phyloP scores from a whole-genome alignment of 2,113 vertebrate species.

The Phyllostomus hastatus region DNA sequence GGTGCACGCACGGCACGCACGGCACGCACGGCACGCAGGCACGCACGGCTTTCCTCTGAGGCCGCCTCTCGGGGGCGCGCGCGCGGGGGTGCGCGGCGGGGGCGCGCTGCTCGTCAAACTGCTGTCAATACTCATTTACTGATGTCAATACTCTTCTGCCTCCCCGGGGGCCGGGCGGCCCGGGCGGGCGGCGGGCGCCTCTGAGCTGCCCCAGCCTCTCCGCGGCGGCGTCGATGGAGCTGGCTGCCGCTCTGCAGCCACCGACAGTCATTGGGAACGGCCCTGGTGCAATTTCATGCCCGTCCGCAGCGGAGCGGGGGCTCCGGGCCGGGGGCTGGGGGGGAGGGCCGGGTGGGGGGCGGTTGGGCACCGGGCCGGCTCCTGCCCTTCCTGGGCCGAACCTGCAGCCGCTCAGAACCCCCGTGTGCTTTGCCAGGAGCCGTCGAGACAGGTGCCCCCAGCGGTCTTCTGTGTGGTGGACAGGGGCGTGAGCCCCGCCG shows the following conservation, averaged over 20 bases:
- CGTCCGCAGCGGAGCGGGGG: slow-evolving; percentile 89
- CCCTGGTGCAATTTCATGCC: slow-evolving; percentile 96
- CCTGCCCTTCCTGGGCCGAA: slow-evolving; percentile 73
- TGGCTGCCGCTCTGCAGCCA: slow-evolving; percentile 88
- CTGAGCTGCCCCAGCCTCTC: slow-evolving; percentile 82
- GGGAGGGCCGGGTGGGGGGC: background rate
- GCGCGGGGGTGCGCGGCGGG: slow-evolving; percentile 80
- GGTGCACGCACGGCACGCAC: no score
- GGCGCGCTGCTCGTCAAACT: slow-evolving; percentile 90
- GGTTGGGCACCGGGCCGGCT: slow-evolving; percentile 21
- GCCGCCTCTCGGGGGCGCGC: slow-evolving; percentile 63
- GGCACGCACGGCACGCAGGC: no score
- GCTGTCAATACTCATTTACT: slow-evolving; percentile 99
- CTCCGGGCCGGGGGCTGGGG: slow-evolving; percentile 72
- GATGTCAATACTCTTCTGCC: slow-evolving; percentile 95
- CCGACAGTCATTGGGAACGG: slow-evolving; percentile 98
- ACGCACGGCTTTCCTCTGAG: background rate
- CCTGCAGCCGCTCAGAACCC: slow-evolving; percentile 76
- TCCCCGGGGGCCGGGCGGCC: slow-evolving; percentile 87
- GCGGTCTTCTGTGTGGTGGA: slow-evolving; percentile 72
- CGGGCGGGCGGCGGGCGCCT: slow-evolving; percentile 71
- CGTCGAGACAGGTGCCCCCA: slow-evolving; percentile 69
- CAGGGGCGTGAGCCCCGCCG: slow-evolving; percentile 71
- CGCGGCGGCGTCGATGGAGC: slow-evolving; percentile 88
- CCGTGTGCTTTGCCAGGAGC: slow-evolving; percentile 68